Base-by-base conservation (phyloP, 2,113 vertebrate genomes). In the Nestor notabilis region DNA sequence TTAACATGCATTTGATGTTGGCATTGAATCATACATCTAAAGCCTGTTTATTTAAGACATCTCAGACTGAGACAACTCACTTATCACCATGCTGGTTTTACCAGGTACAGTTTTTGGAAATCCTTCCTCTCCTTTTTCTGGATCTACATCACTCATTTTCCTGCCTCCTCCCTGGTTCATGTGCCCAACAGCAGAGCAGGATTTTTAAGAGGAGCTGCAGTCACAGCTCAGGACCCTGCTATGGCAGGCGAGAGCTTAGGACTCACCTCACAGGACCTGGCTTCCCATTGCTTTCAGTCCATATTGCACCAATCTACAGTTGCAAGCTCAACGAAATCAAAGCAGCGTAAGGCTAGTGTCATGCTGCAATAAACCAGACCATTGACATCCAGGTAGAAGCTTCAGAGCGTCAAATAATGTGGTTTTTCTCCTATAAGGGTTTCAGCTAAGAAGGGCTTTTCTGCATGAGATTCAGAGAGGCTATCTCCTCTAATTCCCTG, bases 401-500 rank as follows among this genome's bases (percentile, higher is more conserved):
- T 90, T 89, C 66, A 61, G 39, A 95, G 55, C 24, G 18, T 39
- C 28, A 28, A 31, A 83, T 8, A 39, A 46, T 0, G 0, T 20
- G 24, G 37, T 71, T 70, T 17, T 60, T 49, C 53, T 87, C 31
- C 90, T 83, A 0, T 19, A 81, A 61, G n/a, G 39, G 9, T 0
- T 80, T n/a, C 74, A 83, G 39, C 69, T 77, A 41, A 86, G 87
- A 80, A 72, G 66, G 29, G 27, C 29, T 72, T 24, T 68, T 91
- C 75, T 79, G 35, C 41, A 10, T 29, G 27, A 77, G 79, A 60
- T 79, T 87, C 20, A 5, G 80, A 87, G 80, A 66, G 28, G 33
- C 53, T 86, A 19, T 83, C n/a, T 86, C 63, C 79, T 89, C 87
- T 93, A 81, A 81, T 81, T 93, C 79, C 87, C 80, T 66, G 82